Base-by-base conservation (phyloP, 2,113 vertebrate genomes). In the Apteryx owenii region DNA sequence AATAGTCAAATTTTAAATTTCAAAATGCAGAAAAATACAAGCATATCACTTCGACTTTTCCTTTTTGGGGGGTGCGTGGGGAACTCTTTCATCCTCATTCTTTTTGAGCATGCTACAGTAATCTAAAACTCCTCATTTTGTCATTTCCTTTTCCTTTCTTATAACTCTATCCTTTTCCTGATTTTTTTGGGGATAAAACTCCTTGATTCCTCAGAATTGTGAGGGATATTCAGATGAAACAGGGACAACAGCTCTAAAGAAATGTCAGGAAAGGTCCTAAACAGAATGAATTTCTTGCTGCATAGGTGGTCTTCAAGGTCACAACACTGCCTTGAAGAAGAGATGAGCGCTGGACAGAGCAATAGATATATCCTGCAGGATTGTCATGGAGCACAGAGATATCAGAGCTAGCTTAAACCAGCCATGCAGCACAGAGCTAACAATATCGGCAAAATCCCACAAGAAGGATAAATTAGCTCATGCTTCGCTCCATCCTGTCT, bases 391-490 rank as follows among this genome's bases (percentile, higher is more conserved):
- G 81, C 70, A 89, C 56, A 58, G 42, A 80, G 93, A 66, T 54
- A 83, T 46, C 89, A 88, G 76, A 91, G 68, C 36, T 69, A 20
- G 44, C 66, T 93, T 77, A 77, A 83, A 88, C 15, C 68, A 90
- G 46, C 85, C 90, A 82, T 78, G 93, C 93, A 91, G 91, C 88
- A 93, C 79, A 93, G 91, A 94, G 64, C 3, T 22, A 94, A 58
- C 79, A 73, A 51, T 33, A 88, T 77, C 85, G 77, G 71, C 62
- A 91, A 84, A 97, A 95, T 96, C 95, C 92, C 93, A 66, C 88
- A 71, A 90, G 85, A 90, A 86, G 68, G 68, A 94, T 91, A 93
- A 96, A 94, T 97, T 54, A 88, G 25, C 85, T 94, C 85, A 28
- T 62, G 81, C 62, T 89, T 88, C 79, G 0, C 85, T 88, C 91